Conservation (phyloP, 35 echinoderm and acorn worm genomes). For the Lytechinus variegatus region DNA sequence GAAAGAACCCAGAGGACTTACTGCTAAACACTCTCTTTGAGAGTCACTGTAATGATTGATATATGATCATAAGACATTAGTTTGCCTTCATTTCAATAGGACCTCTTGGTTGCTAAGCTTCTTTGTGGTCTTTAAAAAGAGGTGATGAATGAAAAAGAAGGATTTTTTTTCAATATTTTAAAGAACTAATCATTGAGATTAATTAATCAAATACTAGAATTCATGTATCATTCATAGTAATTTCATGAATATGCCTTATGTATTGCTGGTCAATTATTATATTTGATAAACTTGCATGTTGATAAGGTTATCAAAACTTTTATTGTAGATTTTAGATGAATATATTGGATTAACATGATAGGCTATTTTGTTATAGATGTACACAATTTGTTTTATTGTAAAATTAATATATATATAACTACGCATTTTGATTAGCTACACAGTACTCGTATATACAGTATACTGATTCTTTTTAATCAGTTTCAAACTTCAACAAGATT, state of each 20-base stretch:
- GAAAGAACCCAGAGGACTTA: no score
- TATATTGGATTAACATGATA: neutral
- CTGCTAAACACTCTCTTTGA: no score
- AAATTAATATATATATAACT: slow-evolving; percentile 1
- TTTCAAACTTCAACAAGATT: neutral
- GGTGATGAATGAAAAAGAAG: neutral
- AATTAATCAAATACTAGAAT: neutral
- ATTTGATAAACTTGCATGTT: neutral
- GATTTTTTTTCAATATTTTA: neutral
- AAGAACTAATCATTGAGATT: neutral
- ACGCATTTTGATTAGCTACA: neutral
- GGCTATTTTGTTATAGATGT: neutral
- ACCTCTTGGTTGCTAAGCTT: no score
- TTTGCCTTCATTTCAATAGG: no score
- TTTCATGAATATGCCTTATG: neutral
- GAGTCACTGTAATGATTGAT: no score
- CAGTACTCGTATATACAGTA: neutral
- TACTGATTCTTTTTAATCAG: slow-evolving; percentile 5
- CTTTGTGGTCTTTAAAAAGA: neutral
- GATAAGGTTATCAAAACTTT: neutral
- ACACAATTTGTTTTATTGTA: neutral
- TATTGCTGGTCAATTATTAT: neutral
- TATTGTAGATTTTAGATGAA: slow-evolving; percentile 15
- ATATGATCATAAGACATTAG: no score
- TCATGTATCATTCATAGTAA: neutral